A percentile compares a stretch with the other conserved stretches of the same genome.
phyloP scores from a whole-genome alignment of 2,797 vertebrate species.

The Tachyglossus aculeatus region DNA sequence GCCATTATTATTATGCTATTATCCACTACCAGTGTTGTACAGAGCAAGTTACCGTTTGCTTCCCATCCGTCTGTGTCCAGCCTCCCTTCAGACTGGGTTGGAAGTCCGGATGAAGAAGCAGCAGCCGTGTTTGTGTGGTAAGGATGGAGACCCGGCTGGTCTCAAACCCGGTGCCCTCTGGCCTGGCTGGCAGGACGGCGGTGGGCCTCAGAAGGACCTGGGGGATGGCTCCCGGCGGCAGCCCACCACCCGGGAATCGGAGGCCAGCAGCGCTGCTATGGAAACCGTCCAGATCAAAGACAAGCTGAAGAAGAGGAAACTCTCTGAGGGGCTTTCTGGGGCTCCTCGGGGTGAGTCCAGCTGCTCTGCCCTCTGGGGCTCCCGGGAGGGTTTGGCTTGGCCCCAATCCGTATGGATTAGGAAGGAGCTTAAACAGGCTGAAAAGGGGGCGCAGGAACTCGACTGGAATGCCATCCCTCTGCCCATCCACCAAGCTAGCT shows the following conservation, averaged over 20 bases:
- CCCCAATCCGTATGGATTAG: too few relatives aligned
- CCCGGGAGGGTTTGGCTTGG: too few relatives aligned
- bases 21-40: too few relatives aligned
- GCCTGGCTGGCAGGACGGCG: conserved; percentile 11
- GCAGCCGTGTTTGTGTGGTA: neutral
- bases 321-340: conserved; percentile 44
- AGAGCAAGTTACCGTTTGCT: neutral
- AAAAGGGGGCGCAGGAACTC: too few relatives aligned
- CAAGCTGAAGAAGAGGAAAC: conserved; percentile 63
- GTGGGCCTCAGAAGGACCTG: neutral
- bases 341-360: conserved; percentile 45
- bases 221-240: neutral
- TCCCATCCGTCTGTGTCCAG: conserved; percentile 37
- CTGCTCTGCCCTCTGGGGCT: neutral
- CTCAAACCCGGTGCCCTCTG: neutral
- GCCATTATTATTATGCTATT: too few relatives aligned
- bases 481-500: neutral
- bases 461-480: too few relatives aligned
- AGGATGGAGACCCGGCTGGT: neutral
- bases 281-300: conserved; percentile 65
- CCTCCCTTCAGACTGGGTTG: conserved; percentile 32
- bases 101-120: conserved; percentile 20
- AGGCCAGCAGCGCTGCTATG: conserved; percentile 32
- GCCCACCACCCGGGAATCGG: conserved; percentile 7
- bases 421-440: too few relatives aligned